Percentiles rank a stretch among this genome's conserved stretches.
These are phyloP conservation scores for Ciconia boyciana DNA, from an alignment of 2,113 vertebrate genomes.

Conservation along the genomic window DNA sequence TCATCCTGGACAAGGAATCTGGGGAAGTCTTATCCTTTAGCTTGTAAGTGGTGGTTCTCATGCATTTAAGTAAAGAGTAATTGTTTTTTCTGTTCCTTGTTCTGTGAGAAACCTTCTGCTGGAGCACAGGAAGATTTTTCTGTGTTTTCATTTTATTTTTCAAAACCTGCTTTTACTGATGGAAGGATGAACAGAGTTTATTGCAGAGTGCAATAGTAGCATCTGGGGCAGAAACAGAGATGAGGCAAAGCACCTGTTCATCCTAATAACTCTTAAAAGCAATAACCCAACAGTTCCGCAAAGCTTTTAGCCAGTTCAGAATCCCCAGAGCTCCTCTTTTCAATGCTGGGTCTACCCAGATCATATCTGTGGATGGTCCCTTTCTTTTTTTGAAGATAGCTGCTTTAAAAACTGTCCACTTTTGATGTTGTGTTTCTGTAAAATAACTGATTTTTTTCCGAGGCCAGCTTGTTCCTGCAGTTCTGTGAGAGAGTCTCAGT, in stretches of 20 bases:
- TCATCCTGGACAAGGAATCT: neutral
- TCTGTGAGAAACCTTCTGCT: neutral
- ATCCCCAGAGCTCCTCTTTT: neutral
- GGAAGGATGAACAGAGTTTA: neutral
- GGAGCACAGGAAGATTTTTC: neutral
- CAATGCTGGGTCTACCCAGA: neutral
- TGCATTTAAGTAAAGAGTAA: neutral
- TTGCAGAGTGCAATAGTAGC: neutral
- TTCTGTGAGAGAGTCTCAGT: neutral
- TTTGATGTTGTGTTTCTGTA: neutral
- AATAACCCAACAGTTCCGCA: neutral
- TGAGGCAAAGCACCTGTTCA: neutral
- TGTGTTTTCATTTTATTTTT: neutral
- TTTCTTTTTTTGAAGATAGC: neutral
- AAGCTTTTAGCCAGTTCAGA: neutral
- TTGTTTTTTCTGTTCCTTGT: neutral
- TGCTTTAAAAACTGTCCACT: neutral
- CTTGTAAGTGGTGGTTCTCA: neutral
- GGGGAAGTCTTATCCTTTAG: neutral
- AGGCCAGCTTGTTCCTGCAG: neutral
- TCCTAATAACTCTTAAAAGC: neutral
- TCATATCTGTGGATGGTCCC: neutral
- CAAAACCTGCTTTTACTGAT: neutral
- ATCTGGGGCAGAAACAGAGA: accelerated
- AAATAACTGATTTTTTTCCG: neutral